Percentiles rank a stretch among this genome's conserved stretches.
Conservation (phyloP, 2,113 vertebrate species). For the Petrocephalus zakoni region DNA sequence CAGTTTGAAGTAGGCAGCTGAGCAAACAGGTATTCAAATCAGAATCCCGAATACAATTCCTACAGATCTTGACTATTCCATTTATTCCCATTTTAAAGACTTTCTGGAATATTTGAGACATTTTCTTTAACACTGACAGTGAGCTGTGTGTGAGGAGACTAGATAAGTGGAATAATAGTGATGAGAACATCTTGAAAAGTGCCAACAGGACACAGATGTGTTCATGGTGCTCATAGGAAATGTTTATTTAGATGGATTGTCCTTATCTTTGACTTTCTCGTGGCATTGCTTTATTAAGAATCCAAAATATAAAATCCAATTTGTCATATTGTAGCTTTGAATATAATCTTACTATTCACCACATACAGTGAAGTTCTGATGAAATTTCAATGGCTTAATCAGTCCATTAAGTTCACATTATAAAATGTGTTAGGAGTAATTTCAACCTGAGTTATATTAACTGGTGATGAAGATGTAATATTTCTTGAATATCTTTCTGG, state of each 20-base stretch:
- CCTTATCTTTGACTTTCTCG: not conserved
- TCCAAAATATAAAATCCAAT: constrained; percentile 13
- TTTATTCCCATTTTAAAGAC: constrained; percentile 47
- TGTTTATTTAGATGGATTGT: not conserved
- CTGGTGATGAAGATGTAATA: constrained; percentile 8
- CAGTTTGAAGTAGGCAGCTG: constrained; percentile 57
- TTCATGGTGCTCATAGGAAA: not conserved
- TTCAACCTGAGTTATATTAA: constrained; percentile 13
- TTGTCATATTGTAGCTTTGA: not conserved
- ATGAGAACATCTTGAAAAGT: not conserved
- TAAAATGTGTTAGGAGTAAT: constrained; percentile 7
- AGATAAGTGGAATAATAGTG: not conserved
- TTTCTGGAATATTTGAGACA: constrained; percentile 17
- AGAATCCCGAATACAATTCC: constrained; percentile 53
- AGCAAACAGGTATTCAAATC: constrained; percentile 57
- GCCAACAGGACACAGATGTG: not conserved
- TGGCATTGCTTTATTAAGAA: not conserved
- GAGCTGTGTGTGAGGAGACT: not conserved
- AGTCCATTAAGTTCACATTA: constrained; percentile 10
- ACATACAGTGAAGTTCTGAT: constrained; percentile 18
- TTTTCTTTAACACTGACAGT: not conserved
- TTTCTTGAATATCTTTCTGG: not conserved
- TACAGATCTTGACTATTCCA: constrained; percentile 37
- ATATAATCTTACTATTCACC: constrained; percentile 15
- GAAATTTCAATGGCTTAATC: constrained; percentile 24